Conservation (phyloP, 2,797 vertebrate species). For the Gadopsis bispinosus region DNA sequence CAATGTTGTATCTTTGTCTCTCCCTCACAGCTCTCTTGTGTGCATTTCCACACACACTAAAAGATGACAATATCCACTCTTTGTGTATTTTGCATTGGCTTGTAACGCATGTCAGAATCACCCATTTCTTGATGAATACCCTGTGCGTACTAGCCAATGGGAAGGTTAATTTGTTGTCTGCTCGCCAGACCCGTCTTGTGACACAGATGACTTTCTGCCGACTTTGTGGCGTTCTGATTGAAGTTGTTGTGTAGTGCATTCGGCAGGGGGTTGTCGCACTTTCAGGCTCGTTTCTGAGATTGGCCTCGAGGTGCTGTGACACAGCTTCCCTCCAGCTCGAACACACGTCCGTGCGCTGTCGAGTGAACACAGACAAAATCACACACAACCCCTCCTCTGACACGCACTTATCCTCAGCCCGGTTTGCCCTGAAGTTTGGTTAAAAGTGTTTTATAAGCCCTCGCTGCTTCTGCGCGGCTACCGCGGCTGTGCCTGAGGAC, state of each 20-base stretch:
- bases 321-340: conserved; percentile 41
- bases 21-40: conserved; percentile 39
- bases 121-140: conserved; percentile 32
- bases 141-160: conserved; percentile 28
- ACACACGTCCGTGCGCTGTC: conserved; percentile 37
- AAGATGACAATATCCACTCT: conserved; percentile 47
- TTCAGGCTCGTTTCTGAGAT: conserved; percentile 51
- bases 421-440: conserved; percentile 72
- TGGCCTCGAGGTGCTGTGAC: conserved; percentile 44
- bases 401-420: conserved; percentile 45
- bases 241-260: conserved; percentile 58
- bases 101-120: conserved; percentile 59
- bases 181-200: conserved; percentile 11
- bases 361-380: conserved; percentile 46
- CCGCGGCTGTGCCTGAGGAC: conserved; percentile 58
- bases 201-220: conserved; percentile 53
- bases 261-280: conserved; percentile 66
- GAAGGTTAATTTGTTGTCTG: conserved; percentile 70
- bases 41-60: conserved; percentile 34
- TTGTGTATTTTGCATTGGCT: conserved; percentile 52
- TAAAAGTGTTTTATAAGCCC: conserved; percentile 69
- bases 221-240: conserved; percentile 62
- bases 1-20: conserved; percentile 73
- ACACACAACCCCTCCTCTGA: conserved; percentile 22
- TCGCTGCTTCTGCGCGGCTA: conserved; percentile 69